Conservation (phyloP, 2,113 vertebrate genomes). For the Seriola quinqueradiata region DNA sequence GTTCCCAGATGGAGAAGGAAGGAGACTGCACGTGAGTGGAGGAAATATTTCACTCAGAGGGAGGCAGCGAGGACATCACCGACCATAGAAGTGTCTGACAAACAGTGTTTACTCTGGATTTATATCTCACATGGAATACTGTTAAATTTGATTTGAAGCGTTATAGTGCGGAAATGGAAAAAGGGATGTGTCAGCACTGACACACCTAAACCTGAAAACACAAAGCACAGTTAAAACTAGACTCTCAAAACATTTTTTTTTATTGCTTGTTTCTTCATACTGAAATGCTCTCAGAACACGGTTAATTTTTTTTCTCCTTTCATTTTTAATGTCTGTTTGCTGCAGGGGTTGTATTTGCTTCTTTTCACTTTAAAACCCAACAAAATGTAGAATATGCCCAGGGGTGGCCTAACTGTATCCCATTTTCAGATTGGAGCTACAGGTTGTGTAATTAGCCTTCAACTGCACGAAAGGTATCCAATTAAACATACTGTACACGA, state of each 20-base stretch:
- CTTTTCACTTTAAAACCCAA: no score
- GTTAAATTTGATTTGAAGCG: background rate
- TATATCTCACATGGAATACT: conserved; percentile 23
- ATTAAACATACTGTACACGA: no score
- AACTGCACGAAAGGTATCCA: no score
- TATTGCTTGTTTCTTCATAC: no score
- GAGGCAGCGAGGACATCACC: conserved; percentile 11
- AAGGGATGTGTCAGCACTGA: background rate
- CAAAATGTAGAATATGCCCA: background rate
- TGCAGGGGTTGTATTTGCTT: no score
- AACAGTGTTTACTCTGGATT: conserved; percentile 48
- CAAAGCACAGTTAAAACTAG: background rate
- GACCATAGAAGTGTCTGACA: conserved; percentile 41
- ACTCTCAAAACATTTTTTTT: background rate
- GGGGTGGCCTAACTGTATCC: no score
- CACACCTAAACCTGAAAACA: background rate
- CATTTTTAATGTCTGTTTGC: background rate
- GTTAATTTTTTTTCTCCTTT: background rate
- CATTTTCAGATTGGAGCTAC: background rate
- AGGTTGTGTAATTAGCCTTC: no score
- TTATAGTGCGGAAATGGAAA: background rate
- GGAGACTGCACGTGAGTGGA: conserved; percentile 16
- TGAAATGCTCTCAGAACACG: background rate
- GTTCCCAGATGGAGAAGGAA: conserved; percentile 50
- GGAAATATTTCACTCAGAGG: conserved; percentile 28